phyloP scores from a whole-genome alignment of 2,888 invertebrate genomes.

The Callimorpha dominula region DNA sequence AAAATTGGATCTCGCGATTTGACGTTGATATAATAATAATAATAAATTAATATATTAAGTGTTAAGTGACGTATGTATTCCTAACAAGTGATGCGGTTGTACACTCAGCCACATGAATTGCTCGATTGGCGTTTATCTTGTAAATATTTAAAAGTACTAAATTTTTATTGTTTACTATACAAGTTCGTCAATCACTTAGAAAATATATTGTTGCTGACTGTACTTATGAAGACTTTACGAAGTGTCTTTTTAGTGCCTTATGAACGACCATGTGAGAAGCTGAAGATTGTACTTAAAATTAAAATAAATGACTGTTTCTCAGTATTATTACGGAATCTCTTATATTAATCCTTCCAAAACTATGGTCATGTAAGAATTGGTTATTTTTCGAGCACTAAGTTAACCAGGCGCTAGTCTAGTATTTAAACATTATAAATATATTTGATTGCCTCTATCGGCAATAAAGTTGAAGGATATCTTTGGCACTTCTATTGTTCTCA shows the following conservation, averaged over 20 bases:
- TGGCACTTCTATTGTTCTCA: constrained; percentile 38
- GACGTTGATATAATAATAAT: constrained; percentile 73
- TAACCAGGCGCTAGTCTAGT: constrained; percentile 60
- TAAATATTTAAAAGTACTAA: constrained; percentile 39
- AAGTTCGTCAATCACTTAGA: constrained; percentile 34
- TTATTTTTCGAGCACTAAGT: constrained; percentile 61
- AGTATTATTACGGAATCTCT: constrained; percentile 53
- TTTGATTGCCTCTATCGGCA: constrained; percentile 9
- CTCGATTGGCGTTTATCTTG: constrained; percentile 47
- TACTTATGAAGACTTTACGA: constrained; percentile 50
- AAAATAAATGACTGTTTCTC: constrained; percentile 45
- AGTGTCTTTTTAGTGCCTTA: constrained; percentile 67
- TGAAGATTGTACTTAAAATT: constrained; percentile 55
- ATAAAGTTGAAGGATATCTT: constrained; percentile 24
- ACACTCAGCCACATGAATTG: constrained; percentile 59
- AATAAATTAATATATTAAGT: constrained; percentile 79
- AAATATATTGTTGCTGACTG: constrained; percentile 46
- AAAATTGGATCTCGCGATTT: constrained; percentile 70
- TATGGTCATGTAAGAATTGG: constrained; percentile 45
- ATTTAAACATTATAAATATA: constrained; percentile 25
- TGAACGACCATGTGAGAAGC: constrained; percentile 51
- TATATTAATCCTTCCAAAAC: constrained; percentile 33
- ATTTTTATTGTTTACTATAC: constrained; percentile 27
- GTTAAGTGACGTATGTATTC: constrained; percentile 75
- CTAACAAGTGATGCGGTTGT: constrained; percentile 71